Conservation (phyloP, 2,113 vertebrate genomes). For the Carassius auratus region DNA sequence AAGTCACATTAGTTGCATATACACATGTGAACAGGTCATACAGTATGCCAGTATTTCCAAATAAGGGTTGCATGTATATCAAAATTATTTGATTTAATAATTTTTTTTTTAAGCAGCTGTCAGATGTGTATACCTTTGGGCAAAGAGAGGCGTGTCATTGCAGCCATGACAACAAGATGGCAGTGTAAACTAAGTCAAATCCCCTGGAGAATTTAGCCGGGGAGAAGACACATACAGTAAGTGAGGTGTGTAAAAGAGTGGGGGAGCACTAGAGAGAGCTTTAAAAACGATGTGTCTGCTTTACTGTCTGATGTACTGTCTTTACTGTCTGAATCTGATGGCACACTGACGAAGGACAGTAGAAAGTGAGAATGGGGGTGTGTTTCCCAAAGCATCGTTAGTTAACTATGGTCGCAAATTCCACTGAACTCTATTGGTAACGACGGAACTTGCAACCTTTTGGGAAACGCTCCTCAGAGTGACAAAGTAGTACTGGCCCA, state of each 20-base stretch:
- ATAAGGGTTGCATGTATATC: slow-evolving; percentile 41
- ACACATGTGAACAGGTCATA: neutral
- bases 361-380: neutral
- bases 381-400: no score
- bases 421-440: no score
- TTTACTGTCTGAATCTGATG: slow-evolving; percentile 9
- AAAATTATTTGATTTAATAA: neutral
- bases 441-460: no score
- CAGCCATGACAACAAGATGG: slow-evolving; percentile 82
- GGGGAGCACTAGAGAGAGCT: neutral
- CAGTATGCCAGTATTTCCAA: slow-evolving; percentile 7
- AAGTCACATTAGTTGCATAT: neutral
- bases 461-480: neutral
- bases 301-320: neutral
- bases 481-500: slow-evolving; percentile 58
- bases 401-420: no score
- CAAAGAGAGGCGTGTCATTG: slow-evolving; percentile 75
- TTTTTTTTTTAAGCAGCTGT: slow-evolving; percentile 39
- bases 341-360: neutral
- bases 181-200: slow-evolving; percentile 82
- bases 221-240: slow-evolving; percentile 35
- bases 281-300: neutral
- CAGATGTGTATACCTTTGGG: slow-evolving; percentile 61
- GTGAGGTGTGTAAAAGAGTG: slow-evolving; percentile 19
- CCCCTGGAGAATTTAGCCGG: slow-evolving; percentile 72